Conservation (phyloP, 1,140 invertebrate species). For the Hypothenemus hampei region DNA sequence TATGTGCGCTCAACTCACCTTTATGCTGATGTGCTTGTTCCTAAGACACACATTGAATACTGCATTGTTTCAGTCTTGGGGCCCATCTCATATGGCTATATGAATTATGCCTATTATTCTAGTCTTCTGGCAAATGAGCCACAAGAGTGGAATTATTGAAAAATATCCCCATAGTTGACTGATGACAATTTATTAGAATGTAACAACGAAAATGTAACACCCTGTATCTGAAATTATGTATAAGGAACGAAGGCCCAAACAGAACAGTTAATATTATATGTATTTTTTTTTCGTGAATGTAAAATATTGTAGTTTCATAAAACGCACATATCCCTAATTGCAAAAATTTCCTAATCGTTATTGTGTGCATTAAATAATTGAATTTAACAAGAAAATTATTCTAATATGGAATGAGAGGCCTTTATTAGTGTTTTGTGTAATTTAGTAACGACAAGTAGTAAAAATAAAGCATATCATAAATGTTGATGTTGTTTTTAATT, state of each 20-base stretch:
- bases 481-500: no score
- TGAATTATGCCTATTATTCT: no score
- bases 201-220: no score
- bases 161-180: no score
- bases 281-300: neutral
- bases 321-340: neutral
- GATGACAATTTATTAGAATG: no score
- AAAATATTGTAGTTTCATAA: neutral
- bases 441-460: constrained; percentile 28
- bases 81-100: no score
- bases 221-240: neutral
- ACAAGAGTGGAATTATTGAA: no score
- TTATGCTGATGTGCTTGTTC: no score
- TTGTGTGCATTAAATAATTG: neutral
- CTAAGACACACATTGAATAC: no score
- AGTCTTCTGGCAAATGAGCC: no score
- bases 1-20: no score
- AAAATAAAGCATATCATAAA: constrained; percentile 40
- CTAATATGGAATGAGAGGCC: constrained; percentile 39
- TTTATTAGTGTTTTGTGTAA: constrained; percentile 37
- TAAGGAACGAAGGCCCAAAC: constrained; percentile 9
- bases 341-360: neutral
- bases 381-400: constrained; percentile 13
- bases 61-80: no score
- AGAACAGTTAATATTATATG: neutral